Conservation (phyloP, 2,113 vertebrate genomes). For the Rhegmatorhina hoffmannsi region DNA sequence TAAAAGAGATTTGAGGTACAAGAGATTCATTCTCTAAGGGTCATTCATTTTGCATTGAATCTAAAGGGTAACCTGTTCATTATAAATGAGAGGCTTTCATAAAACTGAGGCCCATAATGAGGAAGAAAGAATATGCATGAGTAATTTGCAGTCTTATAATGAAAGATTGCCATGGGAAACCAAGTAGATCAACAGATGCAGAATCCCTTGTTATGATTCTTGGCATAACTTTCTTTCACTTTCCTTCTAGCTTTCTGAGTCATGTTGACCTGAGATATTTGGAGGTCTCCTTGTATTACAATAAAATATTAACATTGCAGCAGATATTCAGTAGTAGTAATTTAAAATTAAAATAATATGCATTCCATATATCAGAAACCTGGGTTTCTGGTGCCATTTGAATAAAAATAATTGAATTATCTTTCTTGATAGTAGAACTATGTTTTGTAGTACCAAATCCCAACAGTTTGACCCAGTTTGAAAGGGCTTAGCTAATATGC, state of each 20-base stretch:
- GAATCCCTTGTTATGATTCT: background rate
- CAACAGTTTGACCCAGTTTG: background rate
- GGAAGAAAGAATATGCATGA: background rate
- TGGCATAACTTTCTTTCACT: background rate
- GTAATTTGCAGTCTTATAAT: slow-evolving; percentile 14
- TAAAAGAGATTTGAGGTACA: background rate
- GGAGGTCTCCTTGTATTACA: background rate
- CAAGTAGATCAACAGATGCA: slow-evolving; percentile 6
- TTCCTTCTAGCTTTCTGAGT: background rate
- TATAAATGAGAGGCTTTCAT: background rate
- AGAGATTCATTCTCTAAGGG: background rate
- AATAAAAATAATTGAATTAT: background rate
- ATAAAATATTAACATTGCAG: background rate
- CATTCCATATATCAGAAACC: background rate
- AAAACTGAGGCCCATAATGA: background rate
- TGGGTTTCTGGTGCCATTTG: background rate
- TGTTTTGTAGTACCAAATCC: background rate
- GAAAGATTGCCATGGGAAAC: slow-evolving; percentile 33
- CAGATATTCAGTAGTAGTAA: background rate
- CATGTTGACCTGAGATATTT: background rate
- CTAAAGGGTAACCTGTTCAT: slow-evolving; percentile 4
- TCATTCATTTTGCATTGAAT: background rate
- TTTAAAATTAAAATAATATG: background rate
- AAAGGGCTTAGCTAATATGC: background rate
- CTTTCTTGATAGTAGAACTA: background rate